Evolutionary conservation across 2,797 vertebrate species (phyloP), one percentile per base, ranked within the genome.

Genomic region (Xenopus petersii): DNA sequence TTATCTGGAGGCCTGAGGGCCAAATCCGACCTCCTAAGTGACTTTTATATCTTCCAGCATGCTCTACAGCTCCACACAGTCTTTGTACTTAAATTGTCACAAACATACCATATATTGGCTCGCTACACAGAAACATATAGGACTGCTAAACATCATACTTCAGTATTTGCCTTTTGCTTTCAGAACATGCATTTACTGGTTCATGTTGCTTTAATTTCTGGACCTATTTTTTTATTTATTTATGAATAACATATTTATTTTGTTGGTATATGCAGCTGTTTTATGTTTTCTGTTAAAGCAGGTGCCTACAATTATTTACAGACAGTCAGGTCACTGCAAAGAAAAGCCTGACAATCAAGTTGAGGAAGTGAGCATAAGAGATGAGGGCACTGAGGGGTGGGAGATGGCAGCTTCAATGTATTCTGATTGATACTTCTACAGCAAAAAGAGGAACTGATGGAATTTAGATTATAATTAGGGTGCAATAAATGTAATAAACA

Each of bases 271-370:
- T 74, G 71, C 76, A 79, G 76, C 76, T 79, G 76, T 71, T 70
- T 73, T 56, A 67, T 70, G 66, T 54, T 73, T 70, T 79, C 71
- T 70, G 71, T 73, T 30, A 73, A 74, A 79, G 36, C 76, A 79
- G 76, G 76, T 79, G 76, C 71, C 66, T 73, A 74, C 59, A 73
- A 74, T 74, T 67, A 65, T 74, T 70, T 69, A 66, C 51, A 74
- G 71, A 58, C 42, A 26, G 42, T 36, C 76, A 74, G 76, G 76
- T 79, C 76, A 79, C 62, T 66, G 70, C 26, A 33, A 70, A 73
- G 71, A 74, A 61, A 79, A 79, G 71, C 54, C 71, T 74, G 71
- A 79, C 76, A 74, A 79, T 79, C 71, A 79, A 69, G 71, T 67
- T 16, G 71, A 79, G 76, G 76, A 79, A 79, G 76, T 79, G 60